Conservation (phyloP, 2,113 vertebrate species). For the Macroglossus sobrinus region DNA sequence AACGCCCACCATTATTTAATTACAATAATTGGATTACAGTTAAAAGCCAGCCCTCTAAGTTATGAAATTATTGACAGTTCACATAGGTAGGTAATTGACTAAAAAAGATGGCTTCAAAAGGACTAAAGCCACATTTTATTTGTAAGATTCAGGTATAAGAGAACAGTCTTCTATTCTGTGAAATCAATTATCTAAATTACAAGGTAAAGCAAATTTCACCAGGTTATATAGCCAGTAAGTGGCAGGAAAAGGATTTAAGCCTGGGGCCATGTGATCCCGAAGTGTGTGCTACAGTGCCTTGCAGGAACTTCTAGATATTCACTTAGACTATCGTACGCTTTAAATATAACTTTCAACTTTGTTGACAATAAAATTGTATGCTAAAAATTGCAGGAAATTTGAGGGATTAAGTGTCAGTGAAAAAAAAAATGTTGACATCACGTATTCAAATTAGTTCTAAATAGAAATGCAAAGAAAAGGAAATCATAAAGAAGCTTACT, state of each 20-base stretch:
- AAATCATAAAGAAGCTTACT: slow-evolving; percentile 78
- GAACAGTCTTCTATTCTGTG: not conserved
- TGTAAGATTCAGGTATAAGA: not conserved
- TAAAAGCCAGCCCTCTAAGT: not conserved
- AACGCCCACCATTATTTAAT: not conserved
- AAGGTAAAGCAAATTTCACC: not conserved
- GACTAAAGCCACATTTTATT: not conserved
- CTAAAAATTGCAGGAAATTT: not conserved
- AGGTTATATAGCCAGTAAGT: accelerated
- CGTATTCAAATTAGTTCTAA: not conserved
- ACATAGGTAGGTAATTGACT: not conserved
- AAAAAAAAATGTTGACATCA: not conserved
- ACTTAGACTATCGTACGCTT: not conserved
- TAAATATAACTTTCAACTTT: not conserved
- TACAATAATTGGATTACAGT: not conserved
- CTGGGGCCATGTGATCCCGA: not conserved
- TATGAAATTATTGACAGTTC: not conserved
- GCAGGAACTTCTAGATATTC: not conserved
- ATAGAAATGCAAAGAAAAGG: not conserved
- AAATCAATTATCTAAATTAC: not conserved
- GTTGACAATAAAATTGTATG: not conserved
- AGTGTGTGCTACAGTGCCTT: not conserved
- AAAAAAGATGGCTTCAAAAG: not conserved
- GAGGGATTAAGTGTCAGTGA: not conserved
- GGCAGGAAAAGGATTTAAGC: not conserved